These are phyloP conservation scores for Platycheirus rosarum DNA, from an alignment of 2,888 invertebrate species.

Conservation along the genomic window DNA sequence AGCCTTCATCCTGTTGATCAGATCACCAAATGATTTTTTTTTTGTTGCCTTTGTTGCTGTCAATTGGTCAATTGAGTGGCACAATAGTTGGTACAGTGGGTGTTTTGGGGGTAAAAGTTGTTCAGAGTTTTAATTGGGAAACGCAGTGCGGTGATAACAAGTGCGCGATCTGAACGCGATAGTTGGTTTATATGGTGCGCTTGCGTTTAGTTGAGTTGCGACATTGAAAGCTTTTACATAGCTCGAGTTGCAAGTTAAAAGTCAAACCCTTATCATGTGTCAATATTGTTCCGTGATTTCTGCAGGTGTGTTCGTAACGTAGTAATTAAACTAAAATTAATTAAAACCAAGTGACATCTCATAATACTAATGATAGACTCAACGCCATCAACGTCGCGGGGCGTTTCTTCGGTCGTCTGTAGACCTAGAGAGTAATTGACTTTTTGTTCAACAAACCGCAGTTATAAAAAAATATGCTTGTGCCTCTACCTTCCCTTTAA, in stretches of 20 bases:
- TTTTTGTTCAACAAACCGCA: neutral
- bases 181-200: conserved; percentile 25
- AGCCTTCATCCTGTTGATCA: conserved; percentile 75
- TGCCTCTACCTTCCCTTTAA: neutral
- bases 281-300: neutral
- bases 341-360: conserved; percentile 16
- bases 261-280: conserved; percentile 14
- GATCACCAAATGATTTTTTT: conserved; percentile 36
- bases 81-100: too few relatives aligned
- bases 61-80: conserved; percentile 54
- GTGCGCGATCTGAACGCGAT: conserved; percentile 35
- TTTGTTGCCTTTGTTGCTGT: conserved; percentile 3
- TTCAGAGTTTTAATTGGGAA: conserved; percentile 50
- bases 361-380: neutral
- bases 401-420: too few relatives aligned
- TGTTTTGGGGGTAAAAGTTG: conserved; percentile 7
- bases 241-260: neutral
- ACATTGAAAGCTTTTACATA: conserved; percentile 42
- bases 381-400: too few relatives aligned
- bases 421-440: neutral
- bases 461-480: neutral
- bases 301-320: neutral
- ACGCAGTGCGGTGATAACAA: conserved; percentile 44
- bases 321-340: conserved; percentile 24
- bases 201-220: conserved; percentile 47